Conservation (phyloP, 2,113 vertebrate species). For the Ciconia stormi region DNA sequence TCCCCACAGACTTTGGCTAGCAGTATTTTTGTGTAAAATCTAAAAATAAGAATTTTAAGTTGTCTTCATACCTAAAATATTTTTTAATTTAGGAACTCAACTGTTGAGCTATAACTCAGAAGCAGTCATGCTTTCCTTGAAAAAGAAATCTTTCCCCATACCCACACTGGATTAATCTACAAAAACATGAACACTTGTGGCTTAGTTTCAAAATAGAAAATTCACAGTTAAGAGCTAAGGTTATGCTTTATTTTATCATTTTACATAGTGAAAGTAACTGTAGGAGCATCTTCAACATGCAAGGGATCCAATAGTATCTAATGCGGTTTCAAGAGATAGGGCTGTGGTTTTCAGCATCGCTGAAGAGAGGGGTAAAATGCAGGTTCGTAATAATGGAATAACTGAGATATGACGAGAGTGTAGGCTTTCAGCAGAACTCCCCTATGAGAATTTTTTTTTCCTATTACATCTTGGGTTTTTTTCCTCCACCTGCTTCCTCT, state of each 20-base stretch:
- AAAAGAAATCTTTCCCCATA: background rate
- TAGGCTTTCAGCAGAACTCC: background rate
- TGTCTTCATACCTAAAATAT: background rate
- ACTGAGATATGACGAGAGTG: background rate
- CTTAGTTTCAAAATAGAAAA: background rate
- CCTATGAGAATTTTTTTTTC: background rate
- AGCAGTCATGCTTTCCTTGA: background rate
- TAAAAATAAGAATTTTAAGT: background rate
- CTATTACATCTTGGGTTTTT: background rate
- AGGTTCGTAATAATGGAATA: background rate
- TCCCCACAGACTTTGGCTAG: background rate
- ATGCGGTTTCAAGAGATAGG: background rate
- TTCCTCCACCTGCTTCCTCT: background rate
- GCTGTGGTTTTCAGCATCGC: slow-evolving; percentile 25
- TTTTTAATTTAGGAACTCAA: background rate
- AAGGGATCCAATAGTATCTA: background rate
- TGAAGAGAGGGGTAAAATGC: background rate
- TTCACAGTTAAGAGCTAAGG: background rate
- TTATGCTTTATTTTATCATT: background rate
- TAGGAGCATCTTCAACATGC: background rate
- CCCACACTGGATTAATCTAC: background rate
- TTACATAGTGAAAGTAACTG: slow-evolving; percentile 17
- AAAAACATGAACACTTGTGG: background rate
- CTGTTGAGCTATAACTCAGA: background rate
- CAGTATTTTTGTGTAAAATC: background rate